Evolutionary conservation across 1,140 invertebrate species (phyloP).

Genomic region (Philopotamus ludificatus): DNA sequence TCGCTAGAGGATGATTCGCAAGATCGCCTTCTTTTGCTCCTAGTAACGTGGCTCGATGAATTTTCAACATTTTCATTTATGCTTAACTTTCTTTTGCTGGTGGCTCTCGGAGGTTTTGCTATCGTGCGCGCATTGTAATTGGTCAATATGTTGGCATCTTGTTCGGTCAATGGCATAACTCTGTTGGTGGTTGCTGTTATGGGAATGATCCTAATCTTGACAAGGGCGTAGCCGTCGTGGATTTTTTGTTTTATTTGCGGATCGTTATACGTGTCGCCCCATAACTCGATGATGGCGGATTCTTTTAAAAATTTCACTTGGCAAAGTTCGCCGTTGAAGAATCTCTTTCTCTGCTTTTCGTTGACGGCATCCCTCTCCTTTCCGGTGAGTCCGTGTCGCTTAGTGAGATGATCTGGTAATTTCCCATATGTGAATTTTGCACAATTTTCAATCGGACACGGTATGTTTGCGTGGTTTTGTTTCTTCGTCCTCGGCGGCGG

Average conservation of each 20-base stretch:
- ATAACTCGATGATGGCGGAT: constrained; percentile 54
- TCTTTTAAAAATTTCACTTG: constrained; percentile 55
- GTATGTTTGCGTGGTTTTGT: constrained; percentile 56
- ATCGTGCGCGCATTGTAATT: constrained; percentile 54
- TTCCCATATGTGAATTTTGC: constrained; percentile 56
- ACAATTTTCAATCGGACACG: constrained; percentile 56
- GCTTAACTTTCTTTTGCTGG: constrained; percentile 47
- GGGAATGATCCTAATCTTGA: constrained; percentile 56
- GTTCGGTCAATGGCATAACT: constrained; percentile 52
- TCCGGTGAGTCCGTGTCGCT: constrained; percentile 53
- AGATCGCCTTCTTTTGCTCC: constrained; percentile 38
- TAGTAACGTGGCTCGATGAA: constrained; percentile 38
- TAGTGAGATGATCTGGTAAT: constrained; percentile 54
- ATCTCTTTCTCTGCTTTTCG: constrained; percentile 55
- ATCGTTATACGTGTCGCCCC: constrained; percentile 55
- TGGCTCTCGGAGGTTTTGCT: constrained; percentile 45
- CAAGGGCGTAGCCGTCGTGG: constrained; percentile 53
- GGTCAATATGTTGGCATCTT: constrained; percentile 56
- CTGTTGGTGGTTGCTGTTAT: constrained; percentile 51
- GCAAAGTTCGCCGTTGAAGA: constrained; percentile 56
- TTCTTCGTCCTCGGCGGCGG: constrained; percentile 49
- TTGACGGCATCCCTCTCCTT: constrained; percentile 53
- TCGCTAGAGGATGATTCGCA: constrained; percentile 37
- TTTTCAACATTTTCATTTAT: constrained; percentile 43
- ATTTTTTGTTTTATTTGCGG: constrained; percentile 53